Percentiles rank a stretch among this genome's conserved stretches.
Conservation (phyloP, 35 echinoderm and acorn worm species). For the Lytechinus pictus region DNA sequence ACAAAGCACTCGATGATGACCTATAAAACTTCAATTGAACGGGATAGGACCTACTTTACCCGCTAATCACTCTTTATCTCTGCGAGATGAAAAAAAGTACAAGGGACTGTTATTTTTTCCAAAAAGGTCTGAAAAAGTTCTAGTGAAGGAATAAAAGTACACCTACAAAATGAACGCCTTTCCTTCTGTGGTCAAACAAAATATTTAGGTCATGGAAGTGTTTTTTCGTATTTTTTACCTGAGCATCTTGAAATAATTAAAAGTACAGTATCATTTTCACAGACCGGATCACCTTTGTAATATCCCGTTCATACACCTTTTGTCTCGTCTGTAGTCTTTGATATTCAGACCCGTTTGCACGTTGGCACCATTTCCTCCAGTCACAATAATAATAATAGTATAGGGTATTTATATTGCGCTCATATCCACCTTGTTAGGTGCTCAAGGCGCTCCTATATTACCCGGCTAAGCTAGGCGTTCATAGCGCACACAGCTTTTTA, state of each 20-base stretch:
- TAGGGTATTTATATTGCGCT: too few species aligned
- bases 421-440: too few species aligned
- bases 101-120: not conserved
- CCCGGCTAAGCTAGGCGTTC: too few species aligned
- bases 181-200: not conserved
- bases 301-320: constrained; percentile 3
- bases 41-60: too few species aligned
- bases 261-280: not conserved
- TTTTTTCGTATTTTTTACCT: not conserved
- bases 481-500: too few species aligned
- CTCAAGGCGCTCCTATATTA: too few species aligned
- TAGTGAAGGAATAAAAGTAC: not conserved
- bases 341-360: not conserved
- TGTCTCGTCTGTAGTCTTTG: not conserved
- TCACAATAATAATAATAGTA: too few species aligned
- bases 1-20: too few species aligned
- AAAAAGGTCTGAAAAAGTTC: not conserved
- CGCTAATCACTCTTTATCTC: not conserved
- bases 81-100: not conserved
- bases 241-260: constrained; percentile 5
- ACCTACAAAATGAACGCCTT: not conserved
- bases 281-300: not conserved
- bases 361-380: not conserved
- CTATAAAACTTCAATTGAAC: too few species aligned
- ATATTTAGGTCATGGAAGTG: constrained; percentile 18